phyloP scores from a whole-genome alignment of 2,113 vertebrate species.

The Rattus norvegicus region DNA sequence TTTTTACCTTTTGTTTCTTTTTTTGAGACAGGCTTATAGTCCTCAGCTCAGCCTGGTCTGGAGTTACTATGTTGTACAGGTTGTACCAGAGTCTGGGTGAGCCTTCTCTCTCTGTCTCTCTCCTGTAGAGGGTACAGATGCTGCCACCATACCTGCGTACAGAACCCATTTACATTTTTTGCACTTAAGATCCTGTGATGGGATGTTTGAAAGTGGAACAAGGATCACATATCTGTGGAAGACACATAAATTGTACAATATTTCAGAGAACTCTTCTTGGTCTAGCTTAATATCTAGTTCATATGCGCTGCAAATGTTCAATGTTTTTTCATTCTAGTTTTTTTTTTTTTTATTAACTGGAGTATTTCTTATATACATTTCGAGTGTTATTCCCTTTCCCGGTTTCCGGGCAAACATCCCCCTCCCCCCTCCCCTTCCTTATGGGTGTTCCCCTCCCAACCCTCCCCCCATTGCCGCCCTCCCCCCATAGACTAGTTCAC shows the following conservation, averaged over 20 bases:
- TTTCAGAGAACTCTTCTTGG: conserved; percentile 29
- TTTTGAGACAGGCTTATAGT: background rate
- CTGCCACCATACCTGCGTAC: background rate
- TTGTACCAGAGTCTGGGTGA: background rate
- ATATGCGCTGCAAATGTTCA: background rate
- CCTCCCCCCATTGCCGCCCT: no score
- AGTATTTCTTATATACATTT: no score
- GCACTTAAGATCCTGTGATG: background rate
- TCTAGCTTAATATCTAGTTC: background rate
- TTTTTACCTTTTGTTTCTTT: background rate
- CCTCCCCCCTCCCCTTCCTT: no score
- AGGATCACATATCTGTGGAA: background rate
- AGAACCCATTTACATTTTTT: conserved; percentile 29
- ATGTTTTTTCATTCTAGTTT: conserved; percentile 14
- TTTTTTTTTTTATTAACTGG: no score
- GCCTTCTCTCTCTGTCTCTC: background rate
- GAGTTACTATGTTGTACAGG: background rate
- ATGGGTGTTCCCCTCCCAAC: no score
- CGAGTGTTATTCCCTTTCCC: no score
- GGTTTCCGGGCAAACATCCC: no score
- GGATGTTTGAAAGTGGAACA: background rate
- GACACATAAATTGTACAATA: background rate
- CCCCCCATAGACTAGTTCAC: no score
- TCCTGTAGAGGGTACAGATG: background rate
- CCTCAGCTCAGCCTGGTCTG: background rate